Base-by-base conservation (phyloP, 2,113 vertebrate genomes). In the Cyanoramphus novaezelandiae region DNA sequence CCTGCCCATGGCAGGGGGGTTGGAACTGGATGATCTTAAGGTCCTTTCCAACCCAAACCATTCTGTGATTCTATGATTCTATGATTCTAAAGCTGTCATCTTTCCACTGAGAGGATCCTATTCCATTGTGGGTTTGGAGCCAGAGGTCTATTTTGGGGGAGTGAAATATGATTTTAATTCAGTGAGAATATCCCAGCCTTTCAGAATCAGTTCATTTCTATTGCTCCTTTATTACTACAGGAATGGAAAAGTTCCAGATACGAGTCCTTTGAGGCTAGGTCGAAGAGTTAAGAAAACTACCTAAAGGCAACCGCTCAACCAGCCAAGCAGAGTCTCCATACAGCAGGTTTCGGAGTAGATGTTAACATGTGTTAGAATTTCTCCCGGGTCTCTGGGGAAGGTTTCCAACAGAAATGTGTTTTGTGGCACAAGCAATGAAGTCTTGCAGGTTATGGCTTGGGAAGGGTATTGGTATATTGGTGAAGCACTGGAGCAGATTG, bases 151-250 rank as follows among this genome's bases (percentile, higher is more conserved):
- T 35, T 86, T 83, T 59, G 17, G 13, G 25, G 53, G 43, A 44
- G 35, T 84, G 63, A 95, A 84, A 84, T 84, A 93, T 43, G 7
- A 52, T 86, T 96, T 95, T 91, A 88, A 83, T 94, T 94, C 76
- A 75, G 25, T 17, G 12, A 55, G 7, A 50, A 25, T 80, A n/a
- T 46, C 21, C 47, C 41, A 60, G 62, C 20, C 12, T 87, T 71
- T 75, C 74, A 90, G 69, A 50, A 75, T 71, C 23, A 24, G 33
- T 46, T 82, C 13, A 35, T 77, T 92, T 65, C 19, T 92, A 35
- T 82, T 92, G 62, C 17, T 92, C 41, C 43, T 85, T 95, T 97
- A 80, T 90, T 93, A 35, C 59, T 74, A 16, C 28, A 50, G 75
- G 75, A 74, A 57, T 39, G 29, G 70, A 91, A 70, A 50, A 53